Base-by-base conservation (phyloP, 2,113 vertebrate species). In the Cervus canadensis region DNA sequence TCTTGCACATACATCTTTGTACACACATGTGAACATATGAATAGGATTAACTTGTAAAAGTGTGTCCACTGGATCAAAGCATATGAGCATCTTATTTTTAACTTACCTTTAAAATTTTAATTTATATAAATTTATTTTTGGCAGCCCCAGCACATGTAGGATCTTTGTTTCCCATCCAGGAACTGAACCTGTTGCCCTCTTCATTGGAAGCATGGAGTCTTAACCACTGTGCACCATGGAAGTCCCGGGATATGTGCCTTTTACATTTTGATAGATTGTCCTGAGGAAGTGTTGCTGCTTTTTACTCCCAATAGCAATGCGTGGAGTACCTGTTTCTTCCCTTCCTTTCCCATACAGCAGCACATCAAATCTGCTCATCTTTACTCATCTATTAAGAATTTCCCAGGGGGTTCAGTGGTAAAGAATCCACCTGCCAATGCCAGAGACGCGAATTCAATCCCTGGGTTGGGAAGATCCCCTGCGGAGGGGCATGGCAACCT, bases 391-490 rank as follows among this genome's bases (percentile, higher is more conserved):
- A 12, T 71, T 71, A 71, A 40, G n/a, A 19, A 71, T 71, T 23
- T 23, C n/a, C n/a, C 19, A 71, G 67, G n/a, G 67, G 23, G 67
- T 71, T 40, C n/a, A 71, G 19, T 13, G n/a, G n/a, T 71, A 71
- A 23, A 40, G 67, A 40, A 40, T 71, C 4, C 19, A 71, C 19
- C 19, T 71, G n/a, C 67, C 67, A 36, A 40, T 36, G 36, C 67
- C n/a, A 40, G 10, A 71, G 2, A 23, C 1, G 0, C 0, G 2
- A 71, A 71, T 71, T 71, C 67, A 23, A 6, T 71, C 67, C 9
- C n/a, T 71, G 67, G n/a, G n/a, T 71, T 71, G 67, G 67, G 67
- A 71, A 40, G 19, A 40, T 71, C 67, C n/a, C n/a, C 67, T 40
- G 67, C 10, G 40, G 67, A 40, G 67, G n/a, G 33, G 17, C 62